These are phyloP conservation scores for Archocentrus centrarchus DNA, from an alignment of 2,113 vertebrate species.

Conservation along the genomic window DNA sequence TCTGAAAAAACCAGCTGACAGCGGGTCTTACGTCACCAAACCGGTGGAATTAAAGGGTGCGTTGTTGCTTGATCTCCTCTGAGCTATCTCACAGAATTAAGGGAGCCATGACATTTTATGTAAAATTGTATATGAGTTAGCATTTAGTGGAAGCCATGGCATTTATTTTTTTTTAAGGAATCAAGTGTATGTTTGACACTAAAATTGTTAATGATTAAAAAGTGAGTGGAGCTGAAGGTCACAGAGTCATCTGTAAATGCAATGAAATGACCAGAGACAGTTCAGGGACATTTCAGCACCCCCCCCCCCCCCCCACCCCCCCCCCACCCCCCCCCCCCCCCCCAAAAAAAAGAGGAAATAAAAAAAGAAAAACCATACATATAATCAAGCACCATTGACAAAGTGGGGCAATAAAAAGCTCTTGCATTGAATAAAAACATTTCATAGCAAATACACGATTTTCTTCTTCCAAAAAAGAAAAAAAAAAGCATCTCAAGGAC, in stretches of 20 bases:
- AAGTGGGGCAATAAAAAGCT: not conserved
- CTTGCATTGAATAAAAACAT: not conserved
- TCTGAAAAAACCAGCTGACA: not conserved
- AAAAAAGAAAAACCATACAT: not conserved
- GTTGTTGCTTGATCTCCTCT: not conserved
- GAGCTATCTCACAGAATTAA: not conserved
- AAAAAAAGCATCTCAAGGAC: not conserved
- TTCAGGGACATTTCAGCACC: not conserved
- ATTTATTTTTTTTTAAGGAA: not conserved
- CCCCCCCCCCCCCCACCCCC: too few species aligned
- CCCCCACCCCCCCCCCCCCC: too few species aligned
- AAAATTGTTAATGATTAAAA: slow-evolving; percentile 48
- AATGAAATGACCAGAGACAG: not conserved
- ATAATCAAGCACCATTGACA: not conserved
- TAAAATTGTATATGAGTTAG: not conserved
- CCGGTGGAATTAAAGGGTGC: too few species aligned
- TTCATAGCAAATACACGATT: not conserved
- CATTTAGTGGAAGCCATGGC: not conserved
- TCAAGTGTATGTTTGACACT: not conserved
- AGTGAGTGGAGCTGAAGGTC: slow-evolving; percentile 14
- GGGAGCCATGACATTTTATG: rapidly evolving
- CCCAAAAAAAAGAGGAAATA: not conserved
- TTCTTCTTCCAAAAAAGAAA: not conserved
- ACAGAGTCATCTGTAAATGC: not conserved
- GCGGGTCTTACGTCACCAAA: too few species aligned